These are phyloP conservation scores for Prorops nasuta DNA, from an alignment of 1,140 invertebrate genomes.

Conservation along the genomic window DNA sequence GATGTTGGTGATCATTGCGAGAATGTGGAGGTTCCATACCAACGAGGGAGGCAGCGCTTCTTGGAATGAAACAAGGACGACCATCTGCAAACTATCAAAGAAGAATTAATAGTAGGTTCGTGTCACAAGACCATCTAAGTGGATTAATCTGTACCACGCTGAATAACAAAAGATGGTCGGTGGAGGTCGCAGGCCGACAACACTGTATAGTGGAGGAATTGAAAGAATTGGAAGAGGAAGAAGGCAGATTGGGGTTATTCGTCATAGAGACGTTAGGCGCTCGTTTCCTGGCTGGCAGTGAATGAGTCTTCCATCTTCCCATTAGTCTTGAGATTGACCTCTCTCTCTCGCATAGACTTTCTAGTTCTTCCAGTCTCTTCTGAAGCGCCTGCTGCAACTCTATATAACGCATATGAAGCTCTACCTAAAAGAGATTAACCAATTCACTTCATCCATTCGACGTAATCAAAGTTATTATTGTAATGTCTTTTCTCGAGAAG, in stretches of 20 bases:
- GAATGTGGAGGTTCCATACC: constrained; percentile 66
- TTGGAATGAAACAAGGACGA: constrained; percentile 46
- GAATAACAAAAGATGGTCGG: constrained; percentile 50
- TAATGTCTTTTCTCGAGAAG: too few species aligned
- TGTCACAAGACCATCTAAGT: not conserved
- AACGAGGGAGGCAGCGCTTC: constrained; percentile 68
- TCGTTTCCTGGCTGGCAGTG: constrained; percentile 78
- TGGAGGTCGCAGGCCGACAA: constrained; percentile 49
- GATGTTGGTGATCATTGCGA: constrained; percentile 64
- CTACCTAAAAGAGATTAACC: constrained; percentile 59
- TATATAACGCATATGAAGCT: constrained; percentile 88
- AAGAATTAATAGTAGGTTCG: constrained; percentile 8
- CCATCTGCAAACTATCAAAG: constrained; percentile 46
- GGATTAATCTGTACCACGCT: constrained; percentile 36
- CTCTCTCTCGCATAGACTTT: constrained; percentile 79
- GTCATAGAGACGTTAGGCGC: constrained; percentile 38
- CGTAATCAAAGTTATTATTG: not conserved
- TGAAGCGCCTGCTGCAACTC: constrained; percentile 82
- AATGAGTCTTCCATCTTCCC: constrained; percentile 85
- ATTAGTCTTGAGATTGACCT: constrained; percentile 78
- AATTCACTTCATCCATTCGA: not conserved
- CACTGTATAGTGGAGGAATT: constrained; percentile 44
- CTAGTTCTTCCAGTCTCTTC: constrained; percentile 82
- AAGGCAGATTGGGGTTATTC: constrained; percentile 48
- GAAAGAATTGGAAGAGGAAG: constrained; percentile 55